phyloP scores from a whole-genome alignment of 2,113 vertebrate species.

The Cinclus cinclus region DNA sequence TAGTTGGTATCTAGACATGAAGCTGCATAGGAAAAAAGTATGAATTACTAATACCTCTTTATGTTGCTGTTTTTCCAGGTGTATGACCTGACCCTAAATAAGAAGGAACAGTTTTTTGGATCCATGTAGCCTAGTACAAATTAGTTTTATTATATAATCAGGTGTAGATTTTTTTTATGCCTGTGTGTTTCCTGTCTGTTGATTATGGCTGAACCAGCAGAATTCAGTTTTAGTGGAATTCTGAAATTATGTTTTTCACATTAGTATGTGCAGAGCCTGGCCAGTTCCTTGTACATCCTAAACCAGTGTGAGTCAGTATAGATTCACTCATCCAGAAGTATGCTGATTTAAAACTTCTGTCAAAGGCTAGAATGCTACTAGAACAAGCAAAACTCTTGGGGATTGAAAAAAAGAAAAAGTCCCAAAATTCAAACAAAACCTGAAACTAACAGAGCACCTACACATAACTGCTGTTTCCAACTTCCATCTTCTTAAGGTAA shows the following conservation, averaged over 20 bases:
- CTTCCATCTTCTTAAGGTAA: neutral
- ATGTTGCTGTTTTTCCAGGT: neutral
- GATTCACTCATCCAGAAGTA: neutral
- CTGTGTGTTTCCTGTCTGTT: neutral
- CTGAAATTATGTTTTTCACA: neutral
- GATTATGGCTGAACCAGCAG: neutral
- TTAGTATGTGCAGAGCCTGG: neutral
- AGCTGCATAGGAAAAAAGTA: neutral
- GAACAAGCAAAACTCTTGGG: neutral
- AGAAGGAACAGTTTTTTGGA: neutral
- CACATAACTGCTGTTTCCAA: neutral
- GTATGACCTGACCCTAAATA: neutral
- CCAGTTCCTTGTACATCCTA: neutral
- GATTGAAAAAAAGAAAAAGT: neutral
- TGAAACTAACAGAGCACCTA: neutral
- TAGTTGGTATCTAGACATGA: neutral
- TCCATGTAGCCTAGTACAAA: neutral
- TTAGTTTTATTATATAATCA: neutral
- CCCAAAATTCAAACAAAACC: neutral
- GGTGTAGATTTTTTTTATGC: neutral
- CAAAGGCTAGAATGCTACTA: neutral
- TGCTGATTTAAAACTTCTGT: neutral
- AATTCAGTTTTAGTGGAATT: neutral
- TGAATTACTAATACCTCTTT: fast-evolving
- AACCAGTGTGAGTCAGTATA: neutral